Conservation (phyloP, 2,113 vertebrate genomes). For the Heliornis fulica region DNA sequence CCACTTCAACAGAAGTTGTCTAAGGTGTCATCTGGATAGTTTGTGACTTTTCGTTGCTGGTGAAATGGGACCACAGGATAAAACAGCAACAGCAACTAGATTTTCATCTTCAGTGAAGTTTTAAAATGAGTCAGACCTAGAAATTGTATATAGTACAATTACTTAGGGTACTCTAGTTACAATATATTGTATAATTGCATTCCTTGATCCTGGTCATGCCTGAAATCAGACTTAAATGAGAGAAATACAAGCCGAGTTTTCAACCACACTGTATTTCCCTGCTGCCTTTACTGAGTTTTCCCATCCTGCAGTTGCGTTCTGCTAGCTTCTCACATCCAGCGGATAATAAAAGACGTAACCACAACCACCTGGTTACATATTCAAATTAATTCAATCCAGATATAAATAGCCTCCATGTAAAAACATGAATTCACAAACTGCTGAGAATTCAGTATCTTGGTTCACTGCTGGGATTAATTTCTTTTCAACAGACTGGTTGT, state of each 20-base stretch:
- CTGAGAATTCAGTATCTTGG: slow-evolving; percentile 69
- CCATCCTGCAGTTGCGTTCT: slow-evolving; percentile 33
- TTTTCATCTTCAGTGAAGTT: neutral
- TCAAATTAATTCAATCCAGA: slow-evolving; percentile 58
- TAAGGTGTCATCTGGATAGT: neutral
- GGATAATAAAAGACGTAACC: slow-evolving; percentile 26
- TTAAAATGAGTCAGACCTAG: neutral
- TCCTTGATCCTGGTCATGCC: neutral
- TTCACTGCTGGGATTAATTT: slow-evolving; percentile 74
- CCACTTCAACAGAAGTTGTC: neutral
- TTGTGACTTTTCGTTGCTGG: neutral
- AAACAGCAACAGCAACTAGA: neutral
- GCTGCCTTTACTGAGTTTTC: slow-evolving; percentile 12
- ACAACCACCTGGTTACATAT: slow-evolving; percentile 56
- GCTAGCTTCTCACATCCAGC: slow-evolving; percentile 27
- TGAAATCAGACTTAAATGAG: neutral
- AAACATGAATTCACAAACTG: slow-evolving; percentile 66
- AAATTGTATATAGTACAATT: neutral
- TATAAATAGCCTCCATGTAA: slow-evolving; percentile 65
- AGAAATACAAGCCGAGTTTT: slow-evolving; percentile 2
- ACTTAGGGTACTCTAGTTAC: neutral
- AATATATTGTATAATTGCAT: neutral
- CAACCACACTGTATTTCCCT: neutral
- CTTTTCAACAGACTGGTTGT: slow-evolving; percentile 70
- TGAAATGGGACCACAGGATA: neutral